Conservation (phyloP, 2,113 vertebrate genomes). For the Mus pahari region DNA sequence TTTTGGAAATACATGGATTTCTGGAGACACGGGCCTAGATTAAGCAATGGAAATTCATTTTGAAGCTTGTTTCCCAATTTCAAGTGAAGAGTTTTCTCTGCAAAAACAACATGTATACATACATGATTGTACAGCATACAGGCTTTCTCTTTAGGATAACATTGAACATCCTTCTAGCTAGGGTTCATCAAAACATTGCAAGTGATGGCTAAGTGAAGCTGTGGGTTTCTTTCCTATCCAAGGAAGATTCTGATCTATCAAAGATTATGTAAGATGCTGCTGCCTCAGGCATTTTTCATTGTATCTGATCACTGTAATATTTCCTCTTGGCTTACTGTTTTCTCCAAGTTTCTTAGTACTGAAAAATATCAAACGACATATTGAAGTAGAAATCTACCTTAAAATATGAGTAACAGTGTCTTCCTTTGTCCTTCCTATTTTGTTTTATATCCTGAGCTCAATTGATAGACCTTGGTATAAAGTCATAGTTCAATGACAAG, state of each 20-base stretch:
- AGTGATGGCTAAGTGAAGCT: background rate
- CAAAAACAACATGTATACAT: background rate
- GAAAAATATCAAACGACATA: conserved; percentile 28
- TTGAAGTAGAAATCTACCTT: conserved; percentile 28
- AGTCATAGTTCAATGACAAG: background rate
- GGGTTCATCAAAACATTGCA: background rate
- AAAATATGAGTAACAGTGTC: conserved; percentile 38
- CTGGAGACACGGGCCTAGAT: background rate
- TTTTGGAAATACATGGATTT: background rate
- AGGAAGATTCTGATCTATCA: background rate
- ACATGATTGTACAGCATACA: background rate
- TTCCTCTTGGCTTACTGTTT: conserved; percentile 18
- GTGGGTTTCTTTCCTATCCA: background rate
- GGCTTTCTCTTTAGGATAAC: background rate
- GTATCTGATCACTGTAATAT: background rate
- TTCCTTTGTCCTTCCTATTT: conserved; percentile 70
- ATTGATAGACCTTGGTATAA: background rate
- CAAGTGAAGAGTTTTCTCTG: background rate
- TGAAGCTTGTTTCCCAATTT: background rate
- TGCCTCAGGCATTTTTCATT: background rate
- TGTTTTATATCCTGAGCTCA: conserved; percentile 59
- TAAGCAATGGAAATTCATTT: background rate
- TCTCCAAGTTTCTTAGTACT: background rate
- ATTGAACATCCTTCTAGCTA: background rate
- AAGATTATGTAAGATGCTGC: background rate